Conservation (phyloP, 2,113 vertebrate species). For the Mormyrus iriodes region DNA sequence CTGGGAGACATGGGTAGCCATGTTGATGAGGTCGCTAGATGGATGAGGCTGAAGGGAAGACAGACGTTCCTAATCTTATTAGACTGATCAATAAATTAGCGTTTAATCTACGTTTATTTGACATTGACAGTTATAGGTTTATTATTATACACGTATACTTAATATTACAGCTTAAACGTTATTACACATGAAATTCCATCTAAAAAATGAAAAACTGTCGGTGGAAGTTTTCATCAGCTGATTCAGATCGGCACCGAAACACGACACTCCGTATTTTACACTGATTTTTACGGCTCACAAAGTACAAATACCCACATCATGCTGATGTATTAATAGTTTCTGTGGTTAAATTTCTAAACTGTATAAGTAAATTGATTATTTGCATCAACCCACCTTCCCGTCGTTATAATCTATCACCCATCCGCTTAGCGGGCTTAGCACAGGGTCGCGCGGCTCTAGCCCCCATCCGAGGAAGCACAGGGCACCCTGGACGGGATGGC, state of each 20-base stretch:
- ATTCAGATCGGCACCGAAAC: neutral
- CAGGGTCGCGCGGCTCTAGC: neutral
- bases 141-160: neutral
- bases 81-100: neutral
- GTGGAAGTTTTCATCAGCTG: neutral
- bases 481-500: neutral
- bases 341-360: neutral
- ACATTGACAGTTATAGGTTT: neutral
- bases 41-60: neutral
- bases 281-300: neutral
- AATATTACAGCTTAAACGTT: neutral
- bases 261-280: neutral
- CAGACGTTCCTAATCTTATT: neutral
- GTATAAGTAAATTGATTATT: neutral
- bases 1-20: constrained; percentile 4
- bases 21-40: constrained; percentile 12
- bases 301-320: neutral
- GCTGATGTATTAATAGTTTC: neutral
- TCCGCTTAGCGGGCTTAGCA: neutral
- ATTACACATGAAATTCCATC: neutral
- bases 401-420: neutral
- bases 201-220: neutral
- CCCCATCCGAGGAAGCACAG: neutral
- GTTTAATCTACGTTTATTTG: neutral
- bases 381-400: neutral